Evolutionary conservation across 2,113 vertebrate species (phyloP), one percentile per base, ranked within the genome.

Genomic region (Nannospalax galili): DNA sequence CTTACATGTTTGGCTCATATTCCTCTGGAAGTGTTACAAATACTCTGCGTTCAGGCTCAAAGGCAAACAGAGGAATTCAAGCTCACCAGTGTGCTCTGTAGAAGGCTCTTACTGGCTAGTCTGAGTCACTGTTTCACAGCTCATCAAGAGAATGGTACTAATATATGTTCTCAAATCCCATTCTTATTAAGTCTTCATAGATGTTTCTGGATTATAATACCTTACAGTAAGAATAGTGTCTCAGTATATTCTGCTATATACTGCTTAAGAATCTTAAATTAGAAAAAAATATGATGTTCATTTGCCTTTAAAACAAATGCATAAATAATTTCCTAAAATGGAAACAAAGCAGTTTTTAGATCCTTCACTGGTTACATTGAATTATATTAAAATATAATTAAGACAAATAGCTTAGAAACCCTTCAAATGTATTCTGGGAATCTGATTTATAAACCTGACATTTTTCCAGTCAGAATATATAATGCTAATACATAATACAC

Each of bases 321-420:
- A 26, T 37, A 84, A 73, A 24, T 56, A 91, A 96, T 97, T 92
- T 94, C 82, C 65, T 78, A 91, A 95, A 95, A 86, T 58, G 26
- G 56, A 87, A 96, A 79, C 10, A 12, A 95, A 92, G 56, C 82
- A 94, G 70, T 5, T 87, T 94, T 96, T 70, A 69, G 60, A 56
- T 92, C 62, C 92, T 94, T 92, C 91, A 90, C 15, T 32, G 82
- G 56, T 78, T 93, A 87, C 69, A 89, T 73, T 87, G 92, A 94
- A 97, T 94, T 78, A 72, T 56, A 97, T 95, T 92, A 95, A 96
- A 93, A 91, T 92, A 74, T 95, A 96, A 93, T 95, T 45, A 97
- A 88, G 17, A 64, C 80, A 95, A 96, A 97, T 60, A 93, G 91
- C 67, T 91, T 94, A 93, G 84, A 94, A 88, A 90, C 22, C 74